Conservation (phyloP, 2,888 invertebrate species). For the Hypsopygia costalis region DNA sequence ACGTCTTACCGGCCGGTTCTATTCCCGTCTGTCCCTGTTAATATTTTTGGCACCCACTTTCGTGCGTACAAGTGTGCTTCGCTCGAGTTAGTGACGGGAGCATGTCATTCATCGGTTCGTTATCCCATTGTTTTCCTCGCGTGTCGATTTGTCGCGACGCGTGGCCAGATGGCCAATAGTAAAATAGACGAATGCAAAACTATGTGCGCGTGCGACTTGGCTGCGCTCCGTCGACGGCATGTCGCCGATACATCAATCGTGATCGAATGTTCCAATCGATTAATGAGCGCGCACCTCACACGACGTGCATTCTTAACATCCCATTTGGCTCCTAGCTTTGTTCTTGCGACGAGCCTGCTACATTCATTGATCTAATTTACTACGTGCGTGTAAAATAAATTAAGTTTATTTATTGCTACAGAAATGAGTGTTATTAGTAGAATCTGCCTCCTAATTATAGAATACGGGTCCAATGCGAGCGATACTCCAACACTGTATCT, state of each 20-base stretch:
- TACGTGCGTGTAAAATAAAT: too few relatives aligned
- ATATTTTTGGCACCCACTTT: constrained; percentile 74
- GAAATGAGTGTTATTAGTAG: too few relatives aligned
- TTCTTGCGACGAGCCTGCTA: constrained; percentile 23
- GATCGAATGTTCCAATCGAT: constrained; percentile 69
- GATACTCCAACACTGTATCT: too few relatives aligned
- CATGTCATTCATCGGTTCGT: constrained; percentile 77
- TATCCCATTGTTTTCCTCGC: constrained; percentile 71
- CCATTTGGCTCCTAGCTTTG: constrained; percentile 38
- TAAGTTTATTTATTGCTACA: too few relatives aligned
- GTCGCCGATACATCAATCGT: constrained; percentile 70
- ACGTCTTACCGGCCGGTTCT: constrained; percentile 59
- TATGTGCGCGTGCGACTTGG: constrained; percentile 47
- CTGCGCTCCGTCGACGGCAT: constrained; percentile 48
- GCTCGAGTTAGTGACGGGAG: constrained; percentile 48
- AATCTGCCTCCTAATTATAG: too few relatives aligned
- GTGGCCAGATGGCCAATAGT: constrained; percentile 60
- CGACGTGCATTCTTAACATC: constrained; percentile 46
- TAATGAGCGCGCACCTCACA: constrained; percentile 49
- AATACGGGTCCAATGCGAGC: too few relatives aligned
- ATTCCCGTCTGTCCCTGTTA: constrained; percentile 68
- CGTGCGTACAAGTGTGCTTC: constrained; percentile 60
- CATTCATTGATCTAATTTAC: constrained; percentile 12
- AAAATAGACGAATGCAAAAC: constrained; percentile 48
- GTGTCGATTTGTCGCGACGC: constrained; percentile 64